phyloP scores from a whole-genome alignment of 2,113 vertebrate species.

The Lynx canadensis region DNA sequence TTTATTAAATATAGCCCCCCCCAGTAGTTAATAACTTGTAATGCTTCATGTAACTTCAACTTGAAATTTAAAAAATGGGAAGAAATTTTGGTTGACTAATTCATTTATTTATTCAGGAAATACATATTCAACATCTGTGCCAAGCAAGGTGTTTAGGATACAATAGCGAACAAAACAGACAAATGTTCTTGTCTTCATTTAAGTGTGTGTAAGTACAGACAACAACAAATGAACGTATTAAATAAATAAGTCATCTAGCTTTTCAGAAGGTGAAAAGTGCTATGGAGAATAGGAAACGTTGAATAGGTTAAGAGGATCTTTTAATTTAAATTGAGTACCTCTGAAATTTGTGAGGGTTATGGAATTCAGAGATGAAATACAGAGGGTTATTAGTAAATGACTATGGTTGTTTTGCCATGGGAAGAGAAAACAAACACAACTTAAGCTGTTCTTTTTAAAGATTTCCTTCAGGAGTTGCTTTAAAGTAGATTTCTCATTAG shows the following conservation, averaged over 20 bases:
- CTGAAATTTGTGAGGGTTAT: not conserved
- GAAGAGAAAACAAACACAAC: not conserved
- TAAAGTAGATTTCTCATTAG: constrained; percentile 65
- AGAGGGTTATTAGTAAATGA: not conserved
- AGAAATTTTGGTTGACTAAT: not conserved
- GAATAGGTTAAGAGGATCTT: not conserved
- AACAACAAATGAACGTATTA: not conserved
- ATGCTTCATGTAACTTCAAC: not conserved
- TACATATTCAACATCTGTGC: not conserved
- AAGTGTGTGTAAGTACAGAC: not conserved
- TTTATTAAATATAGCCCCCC: not conserved
- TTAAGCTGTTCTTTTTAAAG: constrained; percentile 28
- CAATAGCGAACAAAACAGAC: not conserved
- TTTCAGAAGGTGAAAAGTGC: not conserved
- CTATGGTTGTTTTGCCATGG: not conserved
- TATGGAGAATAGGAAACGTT: not conserved
- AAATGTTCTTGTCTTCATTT: not conserved
- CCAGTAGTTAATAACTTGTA: not conserved
- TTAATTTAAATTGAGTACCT: not conserved
- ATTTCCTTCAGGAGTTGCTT: constrained; percentile 53
- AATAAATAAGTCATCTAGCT: not conserved
- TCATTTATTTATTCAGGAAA: not conserved
- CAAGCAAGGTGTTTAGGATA: not conserved
- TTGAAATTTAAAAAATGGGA: not conserved
- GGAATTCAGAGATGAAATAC: not conserved